Percentiles rank a stretch among this genome's conserved stretches.
Conservation (phyloP, 2,797 vertebrate species). For the Pantherophis vulpinus region DNA sequence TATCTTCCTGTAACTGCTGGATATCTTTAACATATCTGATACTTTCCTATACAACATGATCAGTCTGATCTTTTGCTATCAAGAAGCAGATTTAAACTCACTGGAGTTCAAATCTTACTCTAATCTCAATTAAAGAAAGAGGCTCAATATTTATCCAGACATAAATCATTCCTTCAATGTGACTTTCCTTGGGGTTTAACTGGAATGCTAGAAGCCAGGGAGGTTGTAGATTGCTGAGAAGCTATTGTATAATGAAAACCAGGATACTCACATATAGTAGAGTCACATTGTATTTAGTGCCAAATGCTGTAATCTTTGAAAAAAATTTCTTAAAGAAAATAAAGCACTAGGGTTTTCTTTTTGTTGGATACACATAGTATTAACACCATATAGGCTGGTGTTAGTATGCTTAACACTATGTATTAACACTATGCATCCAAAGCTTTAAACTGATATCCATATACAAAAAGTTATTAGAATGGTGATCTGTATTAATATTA, state of each 20-base stretch:
- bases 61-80: background rate
- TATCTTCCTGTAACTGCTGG: background rate
- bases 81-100: constrained; percentile 26
- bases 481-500: background rate
- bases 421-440: background rate
- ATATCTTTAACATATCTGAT: background rate
- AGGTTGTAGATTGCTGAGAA: background rate
- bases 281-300: background rate
- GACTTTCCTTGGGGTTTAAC: background rate
- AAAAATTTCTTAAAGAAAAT: background rate
- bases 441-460: background rate
- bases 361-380: background rate
- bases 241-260: background rate
- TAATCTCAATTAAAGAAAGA: background rate
- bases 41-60: background rate
- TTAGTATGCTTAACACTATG: background rate
- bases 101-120: constrained; percentile 8
- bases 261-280: background rate
- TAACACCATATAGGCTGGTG: background rate
- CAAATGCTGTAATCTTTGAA: background rate
- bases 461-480: background rate
- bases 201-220: background rate
- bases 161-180: background rate
- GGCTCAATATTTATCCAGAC: background rate
- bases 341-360: background rate